Base-by-base conservation (phyloP, 2,113 vertebrate genomes). In the Pluvianellus socialis region DNA sequence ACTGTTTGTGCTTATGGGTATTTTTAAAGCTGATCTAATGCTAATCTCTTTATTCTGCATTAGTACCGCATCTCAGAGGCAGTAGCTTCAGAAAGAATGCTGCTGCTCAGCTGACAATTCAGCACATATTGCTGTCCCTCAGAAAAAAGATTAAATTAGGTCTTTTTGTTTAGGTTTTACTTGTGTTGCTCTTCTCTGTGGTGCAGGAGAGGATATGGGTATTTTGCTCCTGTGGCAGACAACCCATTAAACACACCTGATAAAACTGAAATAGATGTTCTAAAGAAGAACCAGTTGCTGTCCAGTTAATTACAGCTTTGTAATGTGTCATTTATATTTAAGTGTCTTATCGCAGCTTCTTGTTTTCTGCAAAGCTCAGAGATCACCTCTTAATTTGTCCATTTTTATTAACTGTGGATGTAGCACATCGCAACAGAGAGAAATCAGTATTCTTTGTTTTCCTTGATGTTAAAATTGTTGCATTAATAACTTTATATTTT, bases 401-500 rank as follows among this genome's bases (percentile, higher is more conserved):
- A 19, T 65, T 91, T 50, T 90, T 86, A 73, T 97, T 94, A 73
- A 42, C 38, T 74, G 26, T 50, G 96, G 84, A 52, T 81, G 62
- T 80, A 74, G 77, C 33, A 52, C 13, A 7, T 24, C 45, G 30
- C 70, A 67, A 74, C 52, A 73, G 73, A 91, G 62, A 66, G 42
- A 90, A 96, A 94, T 93, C 72, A 47, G 61, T 44, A 18, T 24
- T 87, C 47, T 88, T 92, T 83, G 38, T 92, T 95, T 96, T 96
- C 67, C 80, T 96, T 86, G 47, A 76, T 84, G 65, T 94, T 92
- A 85, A 91, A 96, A 96, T 87, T 59, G 24, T 72, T 91, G 33
- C 79, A 53, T 82, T 92, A 90, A 91, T 88, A 84, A 59, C 63
- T 72, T 95, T 61, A 8, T 88, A 70, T 76, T 96, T 96, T 94